Conservation (phyloP, 2,888 invertebrate genomes). For the Lasioglossum figueresi region DNA sequence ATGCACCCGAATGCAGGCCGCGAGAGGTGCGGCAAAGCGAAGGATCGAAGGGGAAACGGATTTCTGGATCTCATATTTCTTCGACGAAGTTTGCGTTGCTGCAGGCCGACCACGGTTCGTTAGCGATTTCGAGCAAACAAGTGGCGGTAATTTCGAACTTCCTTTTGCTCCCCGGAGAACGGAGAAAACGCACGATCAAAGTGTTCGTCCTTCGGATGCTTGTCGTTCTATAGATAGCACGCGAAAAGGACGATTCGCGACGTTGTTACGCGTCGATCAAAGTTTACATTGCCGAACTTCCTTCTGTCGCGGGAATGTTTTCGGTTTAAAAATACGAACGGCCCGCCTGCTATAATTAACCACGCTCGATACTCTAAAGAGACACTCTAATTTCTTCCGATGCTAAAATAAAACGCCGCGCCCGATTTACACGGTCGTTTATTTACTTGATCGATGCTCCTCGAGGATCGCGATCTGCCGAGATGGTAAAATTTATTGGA, state of each 20-base stretch:
- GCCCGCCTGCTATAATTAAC: conserved; percentile 49
- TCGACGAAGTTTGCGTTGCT: conserved; percentile 15
- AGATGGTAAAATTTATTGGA: neutral
- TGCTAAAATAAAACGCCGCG: conserved; percentile 40
- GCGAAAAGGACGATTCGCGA: neutral
- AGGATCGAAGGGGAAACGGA: neutral
- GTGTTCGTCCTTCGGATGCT: conserved; percentile 32
- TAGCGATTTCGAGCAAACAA: conserved; percentile 10
- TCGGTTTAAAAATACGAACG: conserved; percentile 48
- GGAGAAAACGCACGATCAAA: neutral
- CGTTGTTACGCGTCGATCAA: conserved; percentile 24
- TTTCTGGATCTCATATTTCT: conserved; percentile 10
- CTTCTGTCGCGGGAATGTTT: conserved; percentile 23
- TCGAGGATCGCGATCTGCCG: neutral
- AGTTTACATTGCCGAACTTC: conserved; percentile 39
- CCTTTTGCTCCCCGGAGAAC: neutral
- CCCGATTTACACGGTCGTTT: conserved; percentile 31
- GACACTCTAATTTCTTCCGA: conserved; percentile 40
- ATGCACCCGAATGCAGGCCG: too few species aligned
- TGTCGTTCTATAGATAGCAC: conserved; percentile 31
- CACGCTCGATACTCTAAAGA: conserved; percentile 41
- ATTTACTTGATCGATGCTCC: neutral
- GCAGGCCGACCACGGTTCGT: neutral
- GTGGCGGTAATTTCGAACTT: conserved; percentile 10
- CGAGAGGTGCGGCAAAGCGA: neutral